These are phyloP conservation scores for Lepetodrilus schrolli DNA, from an alignment of 2,888 invertebrate species.

Conservation along the genomic window DNA sequence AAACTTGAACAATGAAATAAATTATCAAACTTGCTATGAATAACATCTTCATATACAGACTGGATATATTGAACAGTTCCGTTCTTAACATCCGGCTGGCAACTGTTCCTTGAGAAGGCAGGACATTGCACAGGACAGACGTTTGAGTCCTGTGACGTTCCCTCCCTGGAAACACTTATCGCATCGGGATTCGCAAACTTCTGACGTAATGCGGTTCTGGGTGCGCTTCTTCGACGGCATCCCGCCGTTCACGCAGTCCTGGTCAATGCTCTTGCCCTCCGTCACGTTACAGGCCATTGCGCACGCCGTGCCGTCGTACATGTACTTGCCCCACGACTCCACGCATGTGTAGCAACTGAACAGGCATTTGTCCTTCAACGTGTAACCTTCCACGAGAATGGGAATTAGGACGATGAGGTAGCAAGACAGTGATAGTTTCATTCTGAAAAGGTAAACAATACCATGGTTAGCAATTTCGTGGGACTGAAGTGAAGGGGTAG, in stretches of 20 bases:
- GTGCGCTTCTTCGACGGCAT: slow-evolving; percentile 34
- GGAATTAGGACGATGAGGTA: slow-evolving; percentile 8
- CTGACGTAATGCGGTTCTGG: slow-evolving; percentile 29
- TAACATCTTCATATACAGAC: too few relatives aligned
- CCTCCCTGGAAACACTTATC: background rate
- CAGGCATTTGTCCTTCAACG: slow-evolving; percentile 50
- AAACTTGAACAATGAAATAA: too few relatives aligned
- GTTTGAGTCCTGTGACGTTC: background rate
- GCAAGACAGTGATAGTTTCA: background rate
- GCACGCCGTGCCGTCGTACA: slow-evolving; percentile 56
- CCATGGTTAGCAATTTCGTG: too few relatives aligned
- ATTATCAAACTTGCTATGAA: too few relatives aligned
- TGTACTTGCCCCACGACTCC: slow-evolving; percentile 52
- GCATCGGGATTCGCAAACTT: slow-evolving; percentile 36
- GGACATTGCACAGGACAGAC: slow-evolving; percentile 19
- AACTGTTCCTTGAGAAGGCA: slow-evolving; percentile 22
- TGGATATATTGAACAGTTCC: too few relatives aligned
- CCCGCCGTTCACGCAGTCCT: slow-evolving; percentile 46
- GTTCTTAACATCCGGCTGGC: slow-evolving; percentile 6
- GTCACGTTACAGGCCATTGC: slow-evolving; percentile 53
- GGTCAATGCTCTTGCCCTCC: slow-evolving; percentile 50
- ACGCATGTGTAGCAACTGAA: slow-evolving; percentile 56
- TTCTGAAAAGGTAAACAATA: too few relatives aligned
- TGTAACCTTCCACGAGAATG: slow-evolving; percentile 25
- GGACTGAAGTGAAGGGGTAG: too few relatives aligned